Evolutionary conservation across 2,113 vertebrate genomes (phyloP), one percentile per base, ranked within the genome.

Genomic region (Otus sunia): DNA sequence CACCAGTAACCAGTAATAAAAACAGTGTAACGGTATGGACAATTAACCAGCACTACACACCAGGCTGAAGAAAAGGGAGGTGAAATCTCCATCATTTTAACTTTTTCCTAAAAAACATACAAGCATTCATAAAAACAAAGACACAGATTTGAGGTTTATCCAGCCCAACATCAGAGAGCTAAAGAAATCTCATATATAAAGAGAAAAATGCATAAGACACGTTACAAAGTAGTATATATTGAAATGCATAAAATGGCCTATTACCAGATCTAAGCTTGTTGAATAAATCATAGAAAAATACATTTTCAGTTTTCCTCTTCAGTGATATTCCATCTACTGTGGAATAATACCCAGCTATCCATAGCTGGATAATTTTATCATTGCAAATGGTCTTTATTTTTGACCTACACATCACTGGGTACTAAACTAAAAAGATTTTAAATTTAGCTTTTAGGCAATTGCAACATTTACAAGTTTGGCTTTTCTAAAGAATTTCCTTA

Each of bases 401-500:
- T 89, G 49, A 95, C 45, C 37, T 56, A 47, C 12, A 29, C 10
- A 45, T 72, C 63, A 49, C 26, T 29, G 41, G 10, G 9, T 52
- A 39, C 43, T 41, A n/a, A 62, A 78, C 63, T 27, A 53, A 92
- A 90, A 81, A 85, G n/a, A 66, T 88, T 94, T 92, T 74, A 86
- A 75, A 96, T 74, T 53, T 41, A 56, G 14, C 22, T 67, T 82
- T 96, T 68, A 87, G 56, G 68, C 66, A 91, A 93, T 68, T 77
- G 43, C 45, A 73, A 73, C 50, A 86, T 80, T 93, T 83, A 53
- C 11, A 69, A 78, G 22, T 72, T 97, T 80, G 55, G 22, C 56
- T 96, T 95, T 79, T 80, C 58, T 72, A 58, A 86, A 92, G 73
- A 88, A 59, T 72, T 79, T 92, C 88, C 68, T 59, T 64, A 87